Conservation (phyloP, 2,797 vertebrate species). For the Catharus ustulatus region DNA sequence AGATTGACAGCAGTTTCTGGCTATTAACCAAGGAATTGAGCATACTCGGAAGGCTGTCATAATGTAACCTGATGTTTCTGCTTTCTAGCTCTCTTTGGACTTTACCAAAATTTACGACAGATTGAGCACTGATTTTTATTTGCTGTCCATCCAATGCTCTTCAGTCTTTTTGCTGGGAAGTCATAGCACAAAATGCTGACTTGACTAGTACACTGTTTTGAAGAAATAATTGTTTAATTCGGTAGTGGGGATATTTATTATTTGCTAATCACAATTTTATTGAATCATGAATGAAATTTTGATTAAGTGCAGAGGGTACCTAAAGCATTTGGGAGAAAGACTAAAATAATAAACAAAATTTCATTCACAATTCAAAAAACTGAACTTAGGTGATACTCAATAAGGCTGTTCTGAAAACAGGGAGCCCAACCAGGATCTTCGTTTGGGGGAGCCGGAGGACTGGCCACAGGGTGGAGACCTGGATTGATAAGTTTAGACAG, state of each 20-base stretch:
- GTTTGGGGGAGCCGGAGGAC: background rate
- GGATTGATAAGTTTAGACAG: background rate
- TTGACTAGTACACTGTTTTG: background rate
- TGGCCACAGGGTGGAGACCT: background rate
- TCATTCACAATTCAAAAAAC: background rate
- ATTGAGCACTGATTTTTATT: background rate
- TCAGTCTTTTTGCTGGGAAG: background rate
- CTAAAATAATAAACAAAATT: background rate
- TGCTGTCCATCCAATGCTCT: background rate
- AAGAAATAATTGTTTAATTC: background rate
- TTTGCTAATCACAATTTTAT: background rate
- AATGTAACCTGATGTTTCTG: background rate
- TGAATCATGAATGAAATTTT: background rate
- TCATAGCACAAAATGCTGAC: background rate
- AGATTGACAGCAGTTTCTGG: background rate
- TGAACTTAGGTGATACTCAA: accelerated
- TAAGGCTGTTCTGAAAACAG: background rate
- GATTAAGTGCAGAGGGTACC: background rate
- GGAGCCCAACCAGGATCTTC: background rate
- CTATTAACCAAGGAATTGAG: background rate
- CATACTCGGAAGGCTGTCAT: background rate
- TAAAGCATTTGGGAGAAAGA: background rate
- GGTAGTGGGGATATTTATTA: background rate
- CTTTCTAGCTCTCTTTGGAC: background rate
- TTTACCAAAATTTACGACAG: background rate